Conservation (phyloP, 2,888 invertebrate species). For the Philonicus albiceps region DNA sequence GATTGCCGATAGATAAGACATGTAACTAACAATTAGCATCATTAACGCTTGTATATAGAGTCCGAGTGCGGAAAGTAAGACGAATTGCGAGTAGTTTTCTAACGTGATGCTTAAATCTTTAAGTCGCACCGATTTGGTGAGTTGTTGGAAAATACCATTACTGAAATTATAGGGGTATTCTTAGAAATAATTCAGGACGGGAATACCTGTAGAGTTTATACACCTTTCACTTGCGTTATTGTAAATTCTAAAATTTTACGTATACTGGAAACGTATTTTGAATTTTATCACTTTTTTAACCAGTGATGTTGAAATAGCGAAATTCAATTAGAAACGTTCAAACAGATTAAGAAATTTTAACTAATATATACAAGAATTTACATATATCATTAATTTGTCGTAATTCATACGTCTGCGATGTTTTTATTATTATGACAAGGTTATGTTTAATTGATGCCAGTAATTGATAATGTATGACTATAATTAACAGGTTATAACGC, state of each 20-base stretch:
- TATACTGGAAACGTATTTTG: neutral
- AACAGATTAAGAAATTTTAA: too few species aligned
- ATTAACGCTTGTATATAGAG: neutral
- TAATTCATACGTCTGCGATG: too few species aligned
- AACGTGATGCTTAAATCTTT: neutral
- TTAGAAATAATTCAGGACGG: neutral
- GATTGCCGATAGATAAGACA: neutral
- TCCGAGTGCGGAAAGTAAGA: neutral
- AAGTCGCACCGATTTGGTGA: neutral
- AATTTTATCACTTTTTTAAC: too few species aligned
- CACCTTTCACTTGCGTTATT: neutral
- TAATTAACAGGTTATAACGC: too few species aligned
- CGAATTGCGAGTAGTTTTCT: neutral
- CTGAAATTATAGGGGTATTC: neutral
- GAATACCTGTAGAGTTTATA: too few species aligned
- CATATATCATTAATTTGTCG: too few species aligned
- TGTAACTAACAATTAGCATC: neutral
- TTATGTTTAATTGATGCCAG: too few species aligned
- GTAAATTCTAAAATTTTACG: neutral
- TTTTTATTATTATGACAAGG: too few species aligned
- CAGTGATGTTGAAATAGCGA: too few species aligned
- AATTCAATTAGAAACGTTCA: too few species aligned
- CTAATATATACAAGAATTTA: too few species aligned
- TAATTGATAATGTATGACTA: too few species aligned
- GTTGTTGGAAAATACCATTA: neutral